Evolutionary conservation across 2,797 vertebrate species (phyloP).

Genomic region (Cygnus olor): DNA sequence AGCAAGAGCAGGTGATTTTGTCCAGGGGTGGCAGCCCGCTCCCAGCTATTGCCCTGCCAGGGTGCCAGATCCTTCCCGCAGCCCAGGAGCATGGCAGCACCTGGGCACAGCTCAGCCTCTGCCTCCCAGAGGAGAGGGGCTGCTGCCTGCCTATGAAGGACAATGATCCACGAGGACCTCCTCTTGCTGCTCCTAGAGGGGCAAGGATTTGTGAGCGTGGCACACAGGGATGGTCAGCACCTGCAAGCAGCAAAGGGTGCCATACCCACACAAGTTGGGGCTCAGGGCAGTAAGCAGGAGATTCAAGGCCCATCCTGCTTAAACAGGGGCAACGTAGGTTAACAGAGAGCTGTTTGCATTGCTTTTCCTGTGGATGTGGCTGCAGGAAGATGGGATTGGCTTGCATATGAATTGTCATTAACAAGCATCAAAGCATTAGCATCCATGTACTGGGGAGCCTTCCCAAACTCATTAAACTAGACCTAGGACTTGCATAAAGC

Average conservation of each 20-base stretch:
- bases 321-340: accelerated
- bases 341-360: not conserved
- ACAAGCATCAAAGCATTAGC: not conserved
- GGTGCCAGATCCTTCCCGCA: not conserved
- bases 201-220: accelerated
- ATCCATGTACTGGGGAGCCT: not conserved
- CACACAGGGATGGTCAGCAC: accelerated
- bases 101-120: not conserved
- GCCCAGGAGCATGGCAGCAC: accelerated
- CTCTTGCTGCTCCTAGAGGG: not conserved
- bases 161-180: not conserved
- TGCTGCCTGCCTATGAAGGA: not conserved
- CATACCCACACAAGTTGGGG: not conserved
- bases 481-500: conserved; percentile 1
- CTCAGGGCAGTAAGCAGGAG: accelerated
- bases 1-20: not conserved
- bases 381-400: not conserved
- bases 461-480: conserved; percentile 24
- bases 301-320: not conserved
- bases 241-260: not conserved
- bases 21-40: not conserved
- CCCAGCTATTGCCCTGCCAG: not conserved
- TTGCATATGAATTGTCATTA: not conserved
- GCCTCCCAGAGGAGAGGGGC: not conserved
- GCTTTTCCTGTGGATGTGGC: not conserved